A percentile compares a stretch with the other conserved stretches of the same genome.
phyloP scores from a whole-genome alignment of 2,888 invertebrate species.

The Callosobruchus maculatus region DNA sequence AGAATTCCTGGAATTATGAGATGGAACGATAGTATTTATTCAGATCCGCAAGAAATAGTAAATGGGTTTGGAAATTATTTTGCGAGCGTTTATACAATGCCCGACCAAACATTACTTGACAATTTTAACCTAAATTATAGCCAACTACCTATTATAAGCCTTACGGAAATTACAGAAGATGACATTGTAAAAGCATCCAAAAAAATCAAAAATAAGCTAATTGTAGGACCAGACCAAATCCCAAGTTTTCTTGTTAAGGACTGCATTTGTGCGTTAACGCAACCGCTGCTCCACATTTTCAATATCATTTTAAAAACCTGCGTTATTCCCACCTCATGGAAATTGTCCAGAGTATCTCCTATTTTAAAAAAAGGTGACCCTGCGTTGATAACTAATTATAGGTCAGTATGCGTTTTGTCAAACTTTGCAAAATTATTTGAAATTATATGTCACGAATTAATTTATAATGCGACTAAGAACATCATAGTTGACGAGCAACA shows the following conservation, averaged over 20 bases:
- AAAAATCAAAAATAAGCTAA: conserved; percentile 3
- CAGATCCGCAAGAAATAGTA: not conserved
- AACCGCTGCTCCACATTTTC: no score
- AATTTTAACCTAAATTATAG: not conserved
- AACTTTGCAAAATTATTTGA: conserved; percentile 3
- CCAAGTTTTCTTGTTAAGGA: conserved; percentile 6
- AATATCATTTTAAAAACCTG: no score
- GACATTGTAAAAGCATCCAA: conserved; percentile 1
- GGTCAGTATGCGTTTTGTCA: conserved; percentile 1
- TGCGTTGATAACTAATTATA: conserved; percentile 4
- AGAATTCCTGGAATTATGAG: not conserved
- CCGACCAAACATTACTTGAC: conserved; percentile 1
- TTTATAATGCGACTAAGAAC: conserved; percentile 1
- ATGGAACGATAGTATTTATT: not conserved
- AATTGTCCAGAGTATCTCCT: no score
- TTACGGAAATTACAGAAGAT: not conserved
- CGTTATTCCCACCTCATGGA: no score
- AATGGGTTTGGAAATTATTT: not conserved
- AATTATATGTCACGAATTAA: conserved; percentile 1
- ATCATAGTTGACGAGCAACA: conserved; percentile 9
- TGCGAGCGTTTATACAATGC: conserved; percentile 1
- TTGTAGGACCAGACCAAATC: conserved; percentile 2
- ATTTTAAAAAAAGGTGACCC: no score
- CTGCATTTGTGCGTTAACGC: not conserved
- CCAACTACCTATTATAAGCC: not conserved